These are phyloP conservation scores for Meiosimyza platycephala DNA, from an alignment of 2,888 invertebrate genomes.

Conservation along the genomic window DNA sequence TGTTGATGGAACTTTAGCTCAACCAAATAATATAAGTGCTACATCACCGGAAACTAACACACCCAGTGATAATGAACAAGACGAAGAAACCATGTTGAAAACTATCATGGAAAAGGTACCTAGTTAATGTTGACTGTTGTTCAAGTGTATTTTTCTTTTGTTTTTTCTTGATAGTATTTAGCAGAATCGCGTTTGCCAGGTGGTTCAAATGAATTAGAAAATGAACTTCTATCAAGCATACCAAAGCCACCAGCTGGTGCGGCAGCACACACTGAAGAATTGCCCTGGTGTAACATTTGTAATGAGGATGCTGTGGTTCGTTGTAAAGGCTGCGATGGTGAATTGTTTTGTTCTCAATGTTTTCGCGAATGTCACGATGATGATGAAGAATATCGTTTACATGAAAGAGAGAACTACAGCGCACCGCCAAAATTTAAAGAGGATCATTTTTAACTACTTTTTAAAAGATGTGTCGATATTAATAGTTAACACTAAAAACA, in stretches of 20 bases:
- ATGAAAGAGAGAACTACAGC: constrained; percentile 57
- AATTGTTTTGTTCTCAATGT: constrained; percentile 83
- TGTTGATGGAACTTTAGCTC: constrained; percentile 41
- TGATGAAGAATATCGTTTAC: constrained; percentile 70
- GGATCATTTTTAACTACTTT: constrained; percentile 56
- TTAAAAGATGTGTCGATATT: too few relatives aligned
- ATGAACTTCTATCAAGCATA: constrained; percentile 57
- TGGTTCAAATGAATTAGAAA: constrained; percentile 66
- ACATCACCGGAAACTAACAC: constrained; percentile 49
- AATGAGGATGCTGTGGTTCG: constrained; percentile 81
- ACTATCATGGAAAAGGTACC: constrained; percentile 60
- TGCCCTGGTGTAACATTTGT: constrained; percentile 88
- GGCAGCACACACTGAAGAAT: constrained; percentile 68
- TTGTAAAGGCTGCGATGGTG: constrained; percentile 82
- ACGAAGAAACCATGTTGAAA: constrained; percentile 64
- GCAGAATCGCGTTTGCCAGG: constrained; percentile 69
- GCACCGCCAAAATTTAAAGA: constrained; percentile 63
- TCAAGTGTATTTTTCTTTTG: neutral
- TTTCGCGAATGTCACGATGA: constrained; percentile 78
- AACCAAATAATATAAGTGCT: neutral
- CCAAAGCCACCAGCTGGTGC: constrained; percentile 46
- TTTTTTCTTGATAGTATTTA: constrained; percentile 63
- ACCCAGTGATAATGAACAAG: constrained; percentile 61
- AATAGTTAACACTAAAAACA: too few relatives aligned
- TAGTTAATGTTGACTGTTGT: neutral